Conservation (phyloP, 2,797 vertebrate species). For the Diceros bicornis region DNA sequence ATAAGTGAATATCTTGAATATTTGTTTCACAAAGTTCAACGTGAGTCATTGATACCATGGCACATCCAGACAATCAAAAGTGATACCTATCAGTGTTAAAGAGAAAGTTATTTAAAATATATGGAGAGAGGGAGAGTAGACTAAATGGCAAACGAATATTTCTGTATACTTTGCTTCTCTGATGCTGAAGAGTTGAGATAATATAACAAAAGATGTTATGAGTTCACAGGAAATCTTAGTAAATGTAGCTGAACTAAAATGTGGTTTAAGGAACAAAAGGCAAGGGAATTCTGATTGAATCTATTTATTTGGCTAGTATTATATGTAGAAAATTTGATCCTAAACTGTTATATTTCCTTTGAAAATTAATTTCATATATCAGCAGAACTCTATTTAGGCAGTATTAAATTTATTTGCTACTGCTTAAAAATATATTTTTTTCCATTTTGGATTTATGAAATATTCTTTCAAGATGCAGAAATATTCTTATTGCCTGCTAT, state of each 20-base stretch:
- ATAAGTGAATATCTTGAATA: constrained; percentile 28
- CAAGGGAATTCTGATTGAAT: constrained; percentile 42
- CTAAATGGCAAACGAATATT: constrained; percentile 80
- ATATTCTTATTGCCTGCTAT: constrained; percentile 79
- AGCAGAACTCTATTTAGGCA: background rate
- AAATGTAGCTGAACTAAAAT: constrained; percentile 56
- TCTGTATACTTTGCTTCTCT: constrained; percentile 77
- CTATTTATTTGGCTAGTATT: constrained; percentile 57
- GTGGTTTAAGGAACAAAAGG: constrained; percentile 51
- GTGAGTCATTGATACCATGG: constrained; percentile 79
- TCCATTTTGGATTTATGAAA: constrained; percentile 66
- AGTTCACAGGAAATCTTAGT: constrained; percentile 66
- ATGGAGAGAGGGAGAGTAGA: background rate
- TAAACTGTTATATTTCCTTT: constrained; percentile 59
- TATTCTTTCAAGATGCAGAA: constrained; percentile 84
- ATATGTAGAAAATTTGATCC: constrained; percentile 46
- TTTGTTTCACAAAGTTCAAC: constrained; percentile 64
- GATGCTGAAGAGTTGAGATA: constrained; percentile 34
- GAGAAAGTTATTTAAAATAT: constrained; percentile 19
- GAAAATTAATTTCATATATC: constrained; percentile 63
- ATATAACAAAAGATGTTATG: constrained; percentile 14
- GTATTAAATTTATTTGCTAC: constrained; percentile 66
- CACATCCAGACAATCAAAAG: constrained; percentile 55
- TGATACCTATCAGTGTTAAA: constrained; percentile 46
- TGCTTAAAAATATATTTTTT: background rate